Conservation (phyloP, 2,113 vertebrate species). For the Daphoenositta chrysoptera region DNA sequence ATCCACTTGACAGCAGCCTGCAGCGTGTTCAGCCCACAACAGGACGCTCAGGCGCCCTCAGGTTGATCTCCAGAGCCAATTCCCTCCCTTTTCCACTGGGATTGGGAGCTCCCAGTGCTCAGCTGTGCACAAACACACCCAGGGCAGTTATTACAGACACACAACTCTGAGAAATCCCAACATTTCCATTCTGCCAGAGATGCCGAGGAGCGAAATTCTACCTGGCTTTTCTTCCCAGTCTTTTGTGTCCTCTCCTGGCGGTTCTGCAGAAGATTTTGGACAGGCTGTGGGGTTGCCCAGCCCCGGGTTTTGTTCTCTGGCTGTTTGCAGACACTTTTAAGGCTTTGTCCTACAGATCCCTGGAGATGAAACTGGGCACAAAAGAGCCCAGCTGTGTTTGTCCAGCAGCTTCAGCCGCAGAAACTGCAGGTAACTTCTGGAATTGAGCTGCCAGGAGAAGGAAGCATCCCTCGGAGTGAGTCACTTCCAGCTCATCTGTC, state of each 20-base stretch:
- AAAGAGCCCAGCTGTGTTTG: not conserved
- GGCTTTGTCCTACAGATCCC: not conserved
- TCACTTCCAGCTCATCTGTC: not conserved
- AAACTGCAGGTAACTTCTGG: not conserved
- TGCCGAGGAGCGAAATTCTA: not conserved
- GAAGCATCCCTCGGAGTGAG: not conserved
- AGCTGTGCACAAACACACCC: not conserved
- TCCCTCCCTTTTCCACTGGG: not conserved
- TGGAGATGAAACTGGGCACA: accelerated
- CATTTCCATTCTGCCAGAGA: not conserved
- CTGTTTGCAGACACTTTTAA: not conserved
- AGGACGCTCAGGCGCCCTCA: not conserved
- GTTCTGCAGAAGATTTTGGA: not conserved
- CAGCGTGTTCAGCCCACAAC: not conserved
- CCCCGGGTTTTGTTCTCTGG: not conserved
- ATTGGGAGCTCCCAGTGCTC: not conserved
- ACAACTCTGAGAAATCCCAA: not conserved
- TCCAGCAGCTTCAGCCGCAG: not conserved
- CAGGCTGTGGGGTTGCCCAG: not conserved
- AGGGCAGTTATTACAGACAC: not conserved
- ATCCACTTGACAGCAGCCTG: not conserved
- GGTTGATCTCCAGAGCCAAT: not conserved
- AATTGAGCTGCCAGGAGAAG: not conserved
- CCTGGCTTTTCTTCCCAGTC: not conserved
- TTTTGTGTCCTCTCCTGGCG: too few species aligned